Percentiles rank a stretch among this genome's conserved stretches.
phyloP scores from a whole-genome alignment of 2,113 vertebrate genomes.

The Verasper variegatus region DNA sequence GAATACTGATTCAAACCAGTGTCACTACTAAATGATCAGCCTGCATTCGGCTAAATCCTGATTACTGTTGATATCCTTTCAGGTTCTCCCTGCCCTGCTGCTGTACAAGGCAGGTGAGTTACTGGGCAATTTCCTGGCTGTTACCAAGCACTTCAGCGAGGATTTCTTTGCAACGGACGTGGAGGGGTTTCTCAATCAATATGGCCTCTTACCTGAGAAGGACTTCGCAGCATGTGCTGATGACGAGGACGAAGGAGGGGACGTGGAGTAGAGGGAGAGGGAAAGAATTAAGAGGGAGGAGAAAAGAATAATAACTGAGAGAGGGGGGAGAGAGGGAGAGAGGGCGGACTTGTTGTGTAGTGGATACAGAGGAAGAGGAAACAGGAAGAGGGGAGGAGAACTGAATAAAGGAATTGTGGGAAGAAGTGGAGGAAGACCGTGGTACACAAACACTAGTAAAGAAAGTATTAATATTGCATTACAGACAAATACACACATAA shows the following conservation, averaged over 20 bases:
- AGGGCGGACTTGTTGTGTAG: not conserved
- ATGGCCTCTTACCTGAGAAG: conserved; percentile 91
- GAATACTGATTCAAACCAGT: not conserved
- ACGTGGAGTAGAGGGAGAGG: conserved; percentile 67
- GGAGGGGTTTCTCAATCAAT: conserved; percentile 92
- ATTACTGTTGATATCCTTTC: conserved; percentile 47
- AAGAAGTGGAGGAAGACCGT: not conserved
- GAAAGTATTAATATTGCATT: not conserved
- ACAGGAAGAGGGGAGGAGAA: not conserved
- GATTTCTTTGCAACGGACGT: conserved; percentile 94
- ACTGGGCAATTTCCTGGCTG: conserved; percentile 90
- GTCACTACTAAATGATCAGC: too few relatives aligned
- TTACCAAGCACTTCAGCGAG: conserved; percentile 88
- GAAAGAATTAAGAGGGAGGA: not conserved
- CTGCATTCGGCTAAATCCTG: not conserved
- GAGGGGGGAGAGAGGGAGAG: not conserved
- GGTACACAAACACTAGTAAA: not conserved
- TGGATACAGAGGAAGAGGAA: not conserved
- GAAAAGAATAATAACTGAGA: too few relatives aligned
- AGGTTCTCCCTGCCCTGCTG: conserved; percentile 90
- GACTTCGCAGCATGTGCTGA: conserved; percentile 79
- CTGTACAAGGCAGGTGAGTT: conserved; percentile 94
- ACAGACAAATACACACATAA: conserved; percentile 16
- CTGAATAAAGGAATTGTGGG: not conserved
- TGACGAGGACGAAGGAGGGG: conserved; percentile 80